Conservation (phyloP, 2,113 vertebrate species). For the Heptranchias perlo region DNA sequence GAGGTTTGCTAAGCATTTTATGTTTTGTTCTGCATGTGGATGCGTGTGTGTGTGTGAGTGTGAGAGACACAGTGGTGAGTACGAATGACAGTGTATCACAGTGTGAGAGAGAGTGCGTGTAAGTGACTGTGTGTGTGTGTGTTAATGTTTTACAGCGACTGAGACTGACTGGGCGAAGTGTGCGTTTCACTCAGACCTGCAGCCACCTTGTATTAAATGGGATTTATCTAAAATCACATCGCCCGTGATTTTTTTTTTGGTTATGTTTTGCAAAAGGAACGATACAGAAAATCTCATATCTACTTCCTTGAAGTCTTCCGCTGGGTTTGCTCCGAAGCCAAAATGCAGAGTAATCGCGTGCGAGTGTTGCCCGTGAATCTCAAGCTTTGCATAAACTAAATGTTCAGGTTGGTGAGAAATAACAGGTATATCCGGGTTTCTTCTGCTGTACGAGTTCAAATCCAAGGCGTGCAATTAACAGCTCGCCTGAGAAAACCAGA, state of each 20-base stretch:
- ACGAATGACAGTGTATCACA: too few species aligned
- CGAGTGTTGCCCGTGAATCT: conserved; percentile 50
- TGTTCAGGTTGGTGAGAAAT: conserved; percentile 68
- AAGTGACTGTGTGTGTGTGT: neutral
- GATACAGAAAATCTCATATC: neutral
- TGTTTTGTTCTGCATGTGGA: neutral
- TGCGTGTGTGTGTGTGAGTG: too few species aligned
- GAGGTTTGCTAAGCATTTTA: neutral
- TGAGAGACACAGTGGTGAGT: too few species aligned
- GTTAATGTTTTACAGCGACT: neutral
- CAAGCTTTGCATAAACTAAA: conserved; percentile 62
- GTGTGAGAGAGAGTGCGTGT: neutral
- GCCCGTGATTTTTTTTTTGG: neutral
- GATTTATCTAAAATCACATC: neutral
- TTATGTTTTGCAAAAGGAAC: neutral
- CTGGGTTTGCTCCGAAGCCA: conserved; percentile 51
- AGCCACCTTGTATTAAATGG: neutral
- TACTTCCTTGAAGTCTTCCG: neutral
- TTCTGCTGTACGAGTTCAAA: neutral
- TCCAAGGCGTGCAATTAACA: neutral
- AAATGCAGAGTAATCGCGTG: conserved; percentile 64
- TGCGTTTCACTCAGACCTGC: neutral
- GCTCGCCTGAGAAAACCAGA: neutral
- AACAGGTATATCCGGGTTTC: conserved; percentile 75
- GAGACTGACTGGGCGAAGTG: neutral